These are phyloP conservation scores for Pygoscelis antarcticus DNA, from an alignment of 2,113 vertebrate genomes.

Conservation along the genomic window DNA sequence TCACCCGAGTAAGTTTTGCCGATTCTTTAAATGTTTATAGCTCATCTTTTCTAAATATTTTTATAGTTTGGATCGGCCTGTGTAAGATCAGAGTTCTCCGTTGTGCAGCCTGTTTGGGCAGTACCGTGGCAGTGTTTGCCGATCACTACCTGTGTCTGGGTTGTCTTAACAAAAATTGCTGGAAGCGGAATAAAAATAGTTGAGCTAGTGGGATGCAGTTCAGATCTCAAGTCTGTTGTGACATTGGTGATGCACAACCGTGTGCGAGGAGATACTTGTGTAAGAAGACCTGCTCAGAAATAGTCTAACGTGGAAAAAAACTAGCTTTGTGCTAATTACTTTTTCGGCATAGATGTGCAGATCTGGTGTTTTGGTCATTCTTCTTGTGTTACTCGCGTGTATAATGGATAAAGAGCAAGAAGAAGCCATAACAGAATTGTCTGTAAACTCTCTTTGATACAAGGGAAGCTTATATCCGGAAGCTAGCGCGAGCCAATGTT, in stretches of 20 bases:
- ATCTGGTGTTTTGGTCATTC: neutral
- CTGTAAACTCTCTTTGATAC: neutral
- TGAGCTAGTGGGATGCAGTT: neutral
- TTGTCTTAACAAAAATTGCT: neutral
- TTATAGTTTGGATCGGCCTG: neutral
- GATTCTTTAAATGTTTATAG: neutral
- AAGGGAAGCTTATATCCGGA: neutral
- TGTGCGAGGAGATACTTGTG: neutral
- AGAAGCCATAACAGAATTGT: neutral
- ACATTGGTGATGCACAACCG: rapidly evolving
- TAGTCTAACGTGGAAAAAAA: neutral
- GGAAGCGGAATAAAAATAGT: neutral
- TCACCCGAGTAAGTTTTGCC: neutral
- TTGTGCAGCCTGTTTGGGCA: neutral
- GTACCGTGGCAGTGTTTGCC: neutral
- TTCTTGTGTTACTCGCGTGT: neutral
- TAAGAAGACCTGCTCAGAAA: neutral
- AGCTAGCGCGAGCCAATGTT: neutral
- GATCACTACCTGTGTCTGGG: rapidly evolving
- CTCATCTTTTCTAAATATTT: neutral
- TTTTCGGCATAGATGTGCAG: neutral
- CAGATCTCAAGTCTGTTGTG: neutral
- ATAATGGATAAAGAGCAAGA: neutral
- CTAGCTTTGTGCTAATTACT: neutral
- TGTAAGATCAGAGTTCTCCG: rapidly evolving